phyloP scores from a whole-genome alignment of 2,113 vertebrate genomes.

The Oryzias curvinotus region DNA sequence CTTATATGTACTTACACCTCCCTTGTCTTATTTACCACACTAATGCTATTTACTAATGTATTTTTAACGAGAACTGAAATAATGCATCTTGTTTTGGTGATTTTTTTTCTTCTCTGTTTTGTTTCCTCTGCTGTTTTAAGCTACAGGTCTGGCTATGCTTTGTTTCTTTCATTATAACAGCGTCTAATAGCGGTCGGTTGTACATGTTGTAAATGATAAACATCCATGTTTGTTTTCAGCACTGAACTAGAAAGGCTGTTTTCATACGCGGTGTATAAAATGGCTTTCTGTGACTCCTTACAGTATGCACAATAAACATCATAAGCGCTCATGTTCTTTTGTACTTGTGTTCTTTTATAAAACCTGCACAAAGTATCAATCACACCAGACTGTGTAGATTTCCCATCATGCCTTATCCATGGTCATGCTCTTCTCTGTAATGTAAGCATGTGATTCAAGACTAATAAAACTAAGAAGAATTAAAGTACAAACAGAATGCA shows the following conservation, averaged over 20 bases:
- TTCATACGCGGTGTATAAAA: constrained; percentile 2
- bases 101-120: background rate
- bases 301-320: constrained; percentile 16
- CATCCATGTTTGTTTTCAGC: background rate
- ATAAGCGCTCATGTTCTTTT: background rate
- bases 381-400: too few species aligned
- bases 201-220: constrained; percentile 7
- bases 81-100: background rate
- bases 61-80: constrained; percentile 30
- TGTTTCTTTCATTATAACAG: background rate
- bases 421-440: too few species aligned
- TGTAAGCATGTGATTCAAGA: background rate
- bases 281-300: constrained; percentile 8
- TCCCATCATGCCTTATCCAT: too few species aligned
- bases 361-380: too few species aligned
- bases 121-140: constrained; percentile 2
- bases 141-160: background rate
- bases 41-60: constrained; percentile 61
- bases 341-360: background rate
- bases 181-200: too few species aligned
- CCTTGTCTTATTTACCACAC: constrained; percentile 60
- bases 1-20: constrained; percentile 9
- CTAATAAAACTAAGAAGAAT: too few species aligned
- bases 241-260: background rate
- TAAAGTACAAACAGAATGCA: too few species aligned